Conservation (phyloP, 2,888 invertebrate genomes). For the Oconnorella tubifera region DNA sequence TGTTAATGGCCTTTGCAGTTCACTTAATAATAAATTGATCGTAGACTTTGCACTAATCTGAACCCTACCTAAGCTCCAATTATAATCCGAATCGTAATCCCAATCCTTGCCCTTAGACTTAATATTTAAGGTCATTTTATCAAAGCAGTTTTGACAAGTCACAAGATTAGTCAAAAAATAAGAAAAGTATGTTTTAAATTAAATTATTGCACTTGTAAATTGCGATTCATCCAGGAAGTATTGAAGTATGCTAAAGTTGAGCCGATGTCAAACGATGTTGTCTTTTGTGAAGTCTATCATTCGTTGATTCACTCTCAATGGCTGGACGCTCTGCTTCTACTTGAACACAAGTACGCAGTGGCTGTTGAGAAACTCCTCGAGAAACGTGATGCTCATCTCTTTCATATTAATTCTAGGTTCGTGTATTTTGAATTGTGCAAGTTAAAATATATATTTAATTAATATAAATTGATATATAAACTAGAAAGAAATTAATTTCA, state of each 20-base stretch:
- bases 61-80: too few relatives aligned
- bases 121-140: too few relatives aligned
- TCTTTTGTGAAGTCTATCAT: constrained; percentile 81
- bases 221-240: too few relatives aligned
- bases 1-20: too few relatives aligned
- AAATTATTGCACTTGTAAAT: too few relatives aligned
- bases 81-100: too few relatives aligned
- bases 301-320: constrained; percentile 78
- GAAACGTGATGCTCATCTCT: constrained; percentile 51
- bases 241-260: constrained; percentile 73
- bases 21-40: too few relatives aligned
- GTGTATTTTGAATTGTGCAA: neutral
- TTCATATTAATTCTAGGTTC: neutral
- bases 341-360: constrained; percentile 81
- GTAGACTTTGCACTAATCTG: too few relatives aligned
- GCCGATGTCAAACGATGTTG: constrained; percentile 66
- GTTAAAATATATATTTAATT: neutral
- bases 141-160: too few relatives aligned
- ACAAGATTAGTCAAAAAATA: too few relatives aligned
- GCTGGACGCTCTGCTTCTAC: constrained; percentile 78
- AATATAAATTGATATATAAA: neutral
- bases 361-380: constrained; percentile 73
- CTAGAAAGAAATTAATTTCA: neutral
- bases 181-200: too few relatives aligned
- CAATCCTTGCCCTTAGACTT: too few relatives aligned